Conservation (phyloP, 1,140 invertebrate species). For the Danaus melanippus region DNA sequence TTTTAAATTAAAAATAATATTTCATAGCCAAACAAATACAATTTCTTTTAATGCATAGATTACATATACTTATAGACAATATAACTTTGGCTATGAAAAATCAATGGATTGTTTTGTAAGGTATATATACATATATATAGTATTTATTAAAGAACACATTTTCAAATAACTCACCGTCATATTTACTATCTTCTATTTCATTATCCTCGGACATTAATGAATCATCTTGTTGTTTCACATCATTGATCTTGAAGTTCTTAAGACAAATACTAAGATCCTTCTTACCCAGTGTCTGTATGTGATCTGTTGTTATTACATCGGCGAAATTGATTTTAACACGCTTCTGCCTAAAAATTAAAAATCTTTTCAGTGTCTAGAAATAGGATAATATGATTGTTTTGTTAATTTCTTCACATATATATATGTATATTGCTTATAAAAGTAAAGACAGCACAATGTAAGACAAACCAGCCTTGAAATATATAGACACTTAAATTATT, state of each 20-base stretch:
- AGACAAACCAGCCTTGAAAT: too few relatives aligned
- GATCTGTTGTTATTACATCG: conserved; percentile 56
- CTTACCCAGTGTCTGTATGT: conserved; percentile 48
- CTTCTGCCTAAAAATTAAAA: conserved; percentile 50
- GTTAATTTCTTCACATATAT: too few relatives aligned
- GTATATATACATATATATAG: too few relatives aligned
- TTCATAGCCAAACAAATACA: neutral
- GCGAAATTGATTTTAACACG: conserved; percentile 61
- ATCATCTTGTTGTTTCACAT: conserved; percentile 46
- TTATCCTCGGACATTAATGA: conserved; percentile 29
- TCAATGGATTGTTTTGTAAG: too few relatives aligned
- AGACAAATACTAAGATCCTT: conserved; percentile 58
- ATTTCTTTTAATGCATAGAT: too few relatives aligned
- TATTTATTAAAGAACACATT: neutral
- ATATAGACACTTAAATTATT: too few relatives aligned
- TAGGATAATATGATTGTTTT: too few relatives aligned
- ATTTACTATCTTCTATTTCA: conserved; percentile 55
- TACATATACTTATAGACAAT: too few relatives aligned
- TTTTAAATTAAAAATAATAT: neutral
- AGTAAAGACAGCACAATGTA: too few relatives aligned
- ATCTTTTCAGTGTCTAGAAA: neutral
- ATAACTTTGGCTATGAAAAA: too few relatives aligned
- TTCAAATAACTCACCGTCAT: conserved; percentile 42
- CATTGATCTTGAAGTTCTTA: conserved; percentile 53
- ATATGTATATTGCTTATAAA: too few relatives aligned